phyloP scores from a whole-genome alignment of 2,113 vertebrate species.

The Protobothrops flavoviridis region DNA sequence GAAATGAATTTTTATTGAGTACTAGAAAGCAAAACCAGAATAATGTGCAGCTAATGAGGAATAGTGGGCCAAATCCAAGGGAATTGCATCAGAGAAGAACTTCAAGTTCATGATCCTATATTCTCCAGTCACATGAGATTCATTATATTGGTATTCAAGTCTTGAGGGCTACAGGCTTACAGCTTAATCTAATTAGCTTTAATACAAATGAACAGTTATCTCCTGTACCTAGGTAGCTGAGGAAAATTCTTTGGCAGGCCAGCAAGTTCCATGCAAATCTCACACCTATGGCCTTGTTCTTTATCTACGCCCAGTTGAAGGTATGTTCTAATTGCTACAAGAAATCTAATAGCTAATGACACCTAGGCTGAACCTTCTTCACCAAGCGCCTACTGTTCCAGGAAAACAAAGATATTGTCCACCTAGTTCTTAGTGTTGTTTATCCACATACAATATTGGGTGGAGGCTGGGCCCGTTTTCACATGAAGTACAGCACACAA shows the following conservation, averaged over 20 bases:
- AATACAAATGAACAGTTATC: constrained; percentile 39
- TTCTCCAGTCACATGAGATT: neutral
- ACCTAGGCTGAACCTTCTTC: constrained; percentile 35
- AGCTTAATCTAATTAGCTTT: neutral
- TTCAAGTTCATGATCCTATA: neutral
- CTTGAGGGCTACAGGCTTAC: neutral
- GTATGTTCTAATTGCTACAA: neutral
- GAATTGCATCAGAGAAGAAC: neutral
- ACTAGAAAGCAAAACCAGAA: neutral
- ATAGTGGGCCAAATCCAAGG: neutral
- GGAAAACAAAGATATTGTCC: constrained; percentile 13
- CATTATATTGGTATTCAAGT: neutral
- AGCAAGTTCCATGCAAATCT: constrained; percentile 14
- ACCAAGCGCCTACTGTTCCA: constrained; percentile 46
- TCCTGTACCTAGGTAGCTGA: constrained; percentile 21
- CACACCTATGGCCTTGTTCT: constrained; percentile 56
- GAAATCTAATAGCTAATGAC: constrained; percentile 1
- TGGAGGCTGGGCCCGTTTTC: neutral
- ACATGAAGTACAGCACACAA: neutral
- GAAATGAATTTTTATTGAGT: neutral
- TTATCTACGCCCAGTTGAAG: neutral
- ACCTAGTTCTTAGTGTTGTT: neutral
- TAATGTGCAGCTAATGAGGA: neutral
- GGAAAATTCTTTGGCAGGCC: neutral
- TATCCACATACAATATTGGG: neutral